Conservation (phyloP, 2,797 vertebrate species). For the Staurois parvus region DNA sequence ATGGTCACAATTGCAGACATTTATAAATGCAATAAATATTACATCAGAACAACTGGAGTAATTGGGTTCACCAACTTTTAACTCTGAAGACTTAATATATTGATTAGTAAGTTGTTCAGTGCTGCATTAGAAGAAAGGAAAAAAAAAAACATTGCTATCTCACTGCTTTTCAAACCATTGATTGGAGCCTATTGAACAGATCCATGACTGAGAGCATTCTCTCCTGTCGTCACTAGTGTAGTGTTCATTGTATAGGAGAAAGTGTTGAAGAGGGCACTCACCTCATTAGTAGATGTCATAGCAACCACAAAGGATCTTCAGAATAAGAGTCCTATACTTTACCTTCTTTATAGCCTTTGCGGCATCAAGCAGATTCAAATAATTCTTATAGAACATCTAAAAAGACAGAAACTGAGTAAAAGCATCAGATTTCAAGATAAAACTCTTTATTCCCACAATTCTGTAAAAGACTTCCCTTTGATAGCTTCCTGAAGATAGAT, state of each 20-base stretch:
- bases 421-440: constrained; percentile 54
- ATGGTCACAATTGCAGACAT: neutral
- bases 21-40: neutral
- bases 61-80: neutral
- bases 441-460: constrained; percentile 51
- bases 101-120: constrained; percentile 21
- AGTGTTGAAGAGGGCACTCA: constrained; percentile 45
- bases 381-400: constrained; percentile 49
- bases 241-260: constrained; percentile 43
- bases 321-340: constrained; percentile 44
- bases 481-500: constrained; percentile 38
- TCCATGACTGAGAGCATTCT: constrained; percentile 30
- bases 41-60: constrained; percentile 1
- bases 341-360: constrained; percentile 42
- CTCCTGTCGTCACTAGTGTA: constrained; percentile 27
- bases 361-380: constrained; percentile 56
- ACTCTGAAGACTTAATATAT: neutral
- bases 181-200: constrained; percentile 23
- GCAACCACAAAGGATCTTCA: constrained; percentile 39
- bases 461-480: constrained; percentile 53
- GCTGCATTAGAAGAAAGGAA: neutral
- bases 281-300: constrained; percentile 49
- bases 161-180: constrained; percentile 1
- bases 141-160: constrained; percentile 20
- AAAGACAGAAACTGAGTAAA: constrained; percentile 46